A percentile compares a stretch with the other conserved stretches of the same genome.
phyloP scores from a whole-genome alignment of 2,797 vertebrate species.

The Acrossocheilus fasciatus region DNA sequence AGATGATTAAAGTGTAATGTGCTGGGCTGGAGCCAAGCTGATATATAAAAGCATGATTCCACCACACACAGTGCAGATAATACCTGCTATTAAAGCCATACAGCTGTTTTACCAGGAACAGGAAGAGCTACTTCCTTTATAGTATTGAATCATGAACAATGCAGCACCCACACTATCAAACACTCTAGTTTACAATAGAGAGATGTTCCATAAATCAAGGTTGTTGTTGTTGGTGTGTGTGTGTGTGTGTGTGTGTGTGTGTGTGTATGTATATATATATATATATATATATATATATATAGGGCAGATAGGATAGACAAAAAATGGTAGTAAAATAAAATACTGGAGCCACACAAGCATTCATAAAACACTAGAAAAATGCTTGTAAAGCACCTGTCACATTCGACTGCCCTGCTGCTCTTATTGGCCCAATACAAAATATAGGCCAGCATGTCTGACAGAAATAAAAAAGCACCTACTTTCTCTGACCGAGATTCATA shows the following conservation, averaged over 20 bases:
- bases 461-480: background rate
- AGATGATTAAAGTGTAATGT: slow-evolving; percentile 29
- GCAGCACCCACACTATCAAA: background rate
- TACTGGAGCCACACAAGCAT: background rate
- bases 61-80: slow-evolving; percentile 21
- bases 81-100: slow-evolving; percentile 23
- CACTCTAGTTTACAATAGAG: background rate
- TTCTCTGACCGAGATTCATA: slow-evolving; percentile 37
- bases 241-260: background rate
- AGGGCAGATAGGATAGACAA: background rate
- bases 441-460: slow-evolving; percentile 29
- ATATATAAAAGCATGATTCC: slow-evolving; percentile 14
- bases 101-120: slow-evolving; percentile 8
- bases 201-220: background rate
- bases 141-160: background rate
- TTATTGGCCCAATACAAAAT: background rate
- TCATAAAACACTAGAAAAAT: background rate
- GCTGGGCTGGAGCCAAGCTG: slow-evolving; percentile 11
- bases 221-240: background rate
- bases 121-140: slow-evolving; percentile 23
- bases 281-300: too few species aligned
- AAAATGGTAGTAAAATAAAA: background rate
- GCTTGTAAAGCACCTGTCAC: background rate
- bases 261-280: background rate
- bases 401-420: background rate